These are phyloP conservation scores for Eulithis testata DNA, from an alignment of 2,888 invertebrate species.

Conservation along the genomic window DNA sequence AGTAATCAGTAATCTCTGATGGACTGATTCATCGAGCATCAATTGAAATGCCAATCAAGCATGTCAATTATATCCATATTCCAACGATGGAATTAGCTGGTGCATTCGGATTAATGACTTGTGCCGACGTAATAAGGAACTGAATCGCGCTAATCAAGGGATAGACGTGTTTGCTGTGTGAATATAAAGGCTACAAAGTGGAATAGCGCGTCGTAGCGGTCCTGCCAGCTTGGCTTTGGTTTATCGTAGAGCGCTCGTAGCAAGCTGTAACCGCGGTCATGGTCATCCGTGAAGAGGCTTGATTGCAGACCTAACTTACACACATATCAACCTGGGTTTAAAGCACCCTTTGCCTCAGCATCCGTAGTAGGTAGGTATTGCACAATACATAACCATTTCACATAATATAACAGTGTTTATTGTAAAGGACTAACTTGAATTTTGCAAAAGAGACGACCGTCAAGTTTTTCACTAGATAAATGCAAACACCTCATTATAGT, in stretches of 20 bases:
- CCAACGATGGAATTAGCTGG: slow-evolving; percentile 22
- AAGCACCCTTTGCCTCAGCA: background rate
- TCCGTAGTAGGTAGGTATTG: background rate
- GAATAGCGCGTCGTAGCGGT: slow-evolving; percentile 44
- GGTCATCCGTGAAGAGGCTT: slow-evolving; percentile 68
- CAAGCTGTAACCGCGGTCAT: slow-evolving; percentile 66
- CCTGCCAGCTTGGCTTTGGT: slow-evolving; percentile 55
- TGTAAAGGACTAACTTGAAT: too few species aligned
- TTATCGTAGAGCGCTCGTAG: slow-evolving; percentile 46
- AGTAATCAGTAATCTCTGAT: slow-evolving; percentile 20
- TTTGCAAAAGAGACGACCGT: too few species aligned
- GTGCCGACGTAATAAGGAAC: slow-evolving; percentile 41
- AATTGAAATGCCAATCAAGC: slow-evolving; percentile 51
- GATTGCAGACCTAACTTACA: slow-evolving; percentile 54
- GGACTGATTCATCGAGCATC: slow-evolving; percentile 39
- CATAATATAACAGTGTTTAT: too few species aligned
- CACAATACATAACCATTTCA: too few species aligned
- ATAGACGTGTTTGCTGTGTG: slow-evolving; percentile 31
- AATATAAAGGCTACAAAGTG: slow-evolving; percentile 35
- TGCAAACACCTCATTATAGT: slow-evolving; percentile 36
- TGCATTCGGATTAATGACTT: slow-evolving; percentile 44
- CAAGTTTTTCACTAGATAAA: background rate
- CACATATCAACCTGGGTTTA: background rate
- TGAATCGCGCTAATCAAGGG: slow-evolving; percentile 42
- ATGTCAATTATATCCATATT: slow-evolving; percentile 51